Conservation (phyloP, 2,113 vertebrate genomes). For the Picathartes gymnocephalus region DNA sequence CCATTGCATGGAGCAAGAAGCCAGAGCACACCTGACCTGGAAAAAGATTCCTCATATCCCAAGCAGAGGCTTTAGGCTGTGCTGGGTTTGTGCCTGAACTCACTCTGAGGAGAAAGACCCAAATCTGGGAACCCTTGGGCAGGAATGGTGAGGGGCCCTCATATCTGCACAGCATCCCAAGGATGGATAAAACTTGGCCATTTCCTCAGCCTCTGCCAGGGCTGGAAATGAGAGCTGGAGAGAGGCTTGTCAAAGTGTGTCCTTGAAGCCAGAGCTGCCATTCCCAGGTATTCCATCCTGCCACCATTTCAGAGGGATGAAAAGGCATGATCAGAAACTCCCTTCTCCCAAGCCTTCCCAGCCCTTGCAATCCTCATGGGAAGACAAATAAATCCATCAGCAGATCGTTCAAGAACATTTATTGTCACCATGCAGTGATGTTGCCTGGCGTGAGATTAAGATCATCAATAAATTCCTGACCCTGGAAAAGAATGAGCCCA, state of each 20-base stretch:
- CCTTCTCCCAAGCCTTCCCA: background rate
- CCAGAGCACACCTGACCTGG: background rate
- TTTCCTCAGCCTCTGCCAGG: background rate
- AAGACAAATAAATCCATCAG: slow-evolving; percentile 43
- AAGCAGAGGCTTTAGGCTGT: background rate
- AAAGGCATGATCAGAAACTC: background rate
- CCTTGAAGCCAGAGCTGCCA: background rate
- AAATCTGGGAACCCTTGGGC: background rate
- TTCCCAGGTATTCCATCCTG: background rate
- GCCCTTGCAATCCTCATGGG: background rate
- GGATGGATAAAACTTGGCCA: background rate
- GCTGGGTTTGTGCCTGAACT: background rate
- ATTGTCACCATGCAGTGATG: background rate
- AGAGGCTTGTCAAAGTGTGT: background rate
- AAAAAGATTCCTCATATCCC: background rate
- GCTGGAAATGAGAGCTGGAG: background rate
- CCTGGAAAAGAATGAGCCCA: slow-evolving; percentile 5
- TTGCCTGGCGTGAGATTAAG: slow-evolving; percentile 50
- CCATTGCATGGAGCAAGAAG: background rate
- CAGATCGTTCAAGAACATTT: slow-evolving; percentile 17
- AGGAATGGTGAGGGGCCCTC: background rate
- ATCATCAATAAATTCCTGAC: slow-evolving; percentile 65
- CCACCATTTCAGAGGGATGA: background rate
- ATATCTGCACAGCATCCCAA: background rate
- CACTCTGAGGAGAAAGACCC: background rate